Conservation (phyloP, 2,888 invertebrate species). For the Thecophora atra region DNA sequence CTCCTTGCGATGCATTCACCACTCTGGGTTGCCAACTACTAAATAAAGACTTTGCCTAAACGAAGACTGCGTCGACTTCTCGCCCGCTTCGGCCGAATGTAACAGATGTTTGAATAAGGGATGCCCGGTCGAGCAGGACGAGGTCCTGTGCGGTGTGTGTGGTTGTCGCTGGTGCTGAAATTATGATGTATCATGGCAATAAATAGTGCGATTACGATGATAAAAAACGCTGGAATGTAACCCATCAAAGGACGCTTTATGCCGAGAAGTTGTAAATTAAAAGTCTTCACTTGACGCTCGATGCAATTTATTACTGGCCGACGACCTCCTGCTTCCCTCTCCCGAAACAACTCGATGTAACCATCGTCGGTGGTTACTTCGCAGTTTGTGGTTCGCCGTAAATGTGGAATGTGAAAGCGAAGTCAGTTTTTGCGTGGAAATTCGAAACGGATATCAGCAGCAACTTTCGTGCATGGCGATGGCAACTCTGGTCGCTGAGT, state of each 20-base stretch:
- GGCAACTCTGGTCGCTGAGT: slow-evolving; percentile 5
- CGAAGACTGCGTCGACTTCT: slow-evolving; percentile 2
- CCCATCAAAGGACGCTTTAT: neutral
- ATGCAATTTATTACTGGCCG: neutral
- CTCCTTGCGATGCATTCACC: neutral
- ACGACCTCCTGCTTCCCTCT: neutral
- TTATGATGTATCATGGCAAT: slow-evolving; percentile 62
- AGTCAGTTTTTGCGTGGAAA: neutral
- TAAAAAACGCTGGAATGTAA: slow-evolving; percentile 18
- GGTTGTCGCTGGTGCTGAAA: slow-evolving; percentile 43
- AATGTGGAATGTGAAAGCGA: no score
- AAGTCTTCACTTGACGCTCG: neutral
- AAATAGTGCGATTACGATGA: slow-evolving; percentile 57
- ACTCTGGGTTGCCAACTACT: slow-evolving; percentile 19
- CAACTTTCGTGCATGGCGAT: neutral
- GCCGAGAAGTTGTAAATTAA: neutral
- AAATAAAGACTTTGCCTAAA: neutral
- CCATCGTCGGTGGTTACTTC: no score
- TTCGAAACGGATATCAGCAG: slow-evolving; percentile 3
- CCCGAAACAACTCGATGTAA: no score
- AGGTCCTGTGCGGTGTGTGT: slow-evolving; percentile 26
- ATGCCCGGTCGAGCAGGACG: slow-evolving; percentile 49
- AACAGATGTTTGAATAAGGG: slow-evolving; percentile 60
- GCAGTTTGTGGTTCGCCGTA: no score
- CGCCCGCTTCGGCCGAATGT: slow-evolving; percentile 38